Base-by-base conservation (phyloP, 2,888 invertebrate species). In the Ochropacha duplaris region DNA sequence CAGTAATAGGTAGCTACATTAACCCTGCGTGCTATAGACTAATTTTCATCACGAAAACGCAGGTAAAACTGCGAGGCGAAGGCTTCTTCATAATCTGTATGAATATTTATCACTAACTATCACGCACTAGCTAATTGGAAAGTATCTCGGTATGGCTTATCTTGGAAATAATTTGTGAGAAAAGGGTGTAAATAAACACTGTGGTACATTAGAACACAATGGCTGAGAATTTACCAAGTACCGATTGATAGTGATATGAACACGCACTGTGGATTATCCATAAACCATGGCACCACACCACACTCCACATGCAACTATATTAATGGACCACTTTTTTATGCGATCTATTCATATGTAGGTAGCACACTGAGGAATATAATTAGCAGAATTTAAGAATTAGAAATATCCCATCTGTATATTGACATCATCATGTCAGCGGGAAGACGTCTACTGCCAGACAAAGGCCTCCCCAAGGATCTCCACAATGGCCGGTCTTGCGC, bases 201-300 rank as follows among this genome's bases (percentile, higher is more conserved):
- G 65, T 62, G 63, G 63, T 63, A 64, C 62, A 59, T 60, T 57
- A 61, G 28, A 61, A 63, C 59, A 72, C 72, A 72, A 72, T 70
- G 57, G 64, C 58, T 69, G 72, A 60, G 67, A 72, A 72, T 61
- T 44, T 19, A 44, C 36, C 36, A 36, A 36, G 12, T 36, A 36
- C 44, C 44, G 44, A 44, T 44, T 44, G 44, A 44, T 44, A 44
- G 39, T 16, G 44, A 44, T 44, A 44, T 44, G 44, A 44, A 44
- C 44, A 19, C 44, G 44, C 44, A 44, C 14, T 3, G 44, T 1
- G 44, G 44, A 16, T 0, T 9, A 44, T 44, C 44, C 44, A 44
- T 19, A 44, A 19, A 44, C 44, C 2, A 44, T 19, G 44, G 44
- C 19, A 8, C 19, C 1, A 44, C 44, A 44, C 44, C 8, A 16